A percentile compares a stretch with the other conserved stretches of the same genome.
Conservation (phyloP, 2,113 vertebrate species). For the Anarrhichthys ocellatus region DNA sequence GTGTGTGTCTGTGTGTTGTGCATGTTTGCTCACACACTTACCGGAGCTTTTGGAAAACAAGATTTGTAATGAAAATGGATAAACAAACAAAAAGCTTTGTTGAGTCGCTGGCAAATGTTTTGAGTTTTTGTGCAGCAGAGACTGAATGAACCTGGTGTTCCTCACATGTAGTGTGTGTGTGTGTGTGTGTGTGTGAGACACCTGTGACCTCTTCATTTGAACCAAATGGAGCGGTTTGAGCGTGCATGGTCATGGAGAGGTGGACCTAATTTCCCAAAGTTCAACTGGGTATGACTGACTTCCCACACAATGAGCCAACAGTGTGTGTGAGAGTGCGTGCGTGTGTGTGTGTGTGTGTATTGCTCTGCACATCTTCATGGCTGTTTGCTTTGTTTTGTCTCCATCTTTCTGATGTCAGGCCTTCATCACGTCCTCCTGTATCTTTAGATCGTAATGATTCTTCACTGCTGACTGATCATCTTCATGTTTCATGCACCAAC, state of each 20-base stretch:
- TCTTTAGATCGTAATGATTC: not conserved
- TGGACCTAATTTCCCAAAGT: not conserved
- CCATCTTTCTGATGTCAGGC: not conserved
- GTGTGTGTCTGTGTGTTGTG: slow-evolving; percentile 37
- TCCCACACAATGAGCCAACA: not conserved
- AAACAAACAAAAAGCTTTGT: slow-evolving; percentile 55
- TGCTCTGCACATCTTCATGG: not conserved
- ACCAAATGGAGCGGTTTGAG: slow-evolving; percentile 9
- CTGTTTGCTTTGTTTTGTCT: not conserved
- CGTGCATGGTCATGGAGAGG: not conserved
- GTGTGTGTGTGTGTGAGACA: not conserved
- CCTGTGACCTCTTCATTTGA: slow-evolving; percentile 11
- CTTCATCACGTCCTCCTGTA: not conserved
- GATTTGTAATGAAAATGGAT: slow-evolving; percentile 63
- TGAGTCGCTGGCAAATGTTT: slow-evolving; percentile 32
- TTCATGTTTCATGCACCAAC: not conserved
- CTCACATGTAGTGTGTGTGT: not conserved
- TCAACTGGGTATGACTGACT: not conserved
- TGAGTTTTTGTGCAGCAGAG: slow-evolving; percentile 30
- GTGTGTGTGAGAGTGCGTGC: too few species aligned
- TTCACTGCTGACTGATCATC: not conserved
- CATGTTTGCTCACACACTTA: slow-evolving; percentile 47
- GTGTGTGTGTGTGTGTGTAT: too few species aligned
- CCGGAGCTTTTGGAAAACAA: slow-evolving; percentile 59
- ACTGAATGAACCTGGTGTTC: not conserved